phyloP scores from a whole-genome alignment of 2,113 vertebrate genomes.

The Protobothrops flavoviridis region DNA sequence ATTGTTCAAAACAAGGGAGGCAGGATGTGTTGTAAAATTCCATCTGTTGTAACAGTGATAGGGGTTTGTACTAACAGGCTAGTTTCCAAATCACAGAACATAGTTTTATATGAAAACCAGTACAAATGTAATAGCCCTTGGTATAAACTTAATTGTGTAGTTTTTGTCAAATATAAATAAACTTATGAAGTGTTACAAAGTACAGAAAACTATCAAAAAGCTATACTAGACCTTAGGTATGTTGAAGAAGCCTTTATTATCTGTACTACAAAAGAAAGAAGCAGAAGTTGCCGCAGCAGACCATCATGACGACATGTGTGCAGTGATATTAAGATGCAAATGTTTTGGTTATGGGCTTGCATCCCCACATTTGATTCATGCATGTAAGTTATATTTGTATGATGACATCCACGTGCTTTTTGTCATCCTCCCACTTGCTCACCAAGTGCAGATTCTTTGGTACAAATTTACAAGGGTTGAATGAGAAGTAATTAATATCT shows the following conservation, averaged over 20 bases:
- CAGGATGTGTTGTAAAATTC: neutral
- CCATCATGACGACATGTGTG: neutral
- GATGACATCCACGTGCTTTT: neutral
- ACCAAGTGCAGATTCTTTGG: neutral
- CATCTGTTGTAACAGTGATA: neutral
- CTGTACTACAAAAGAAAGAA: neutral
- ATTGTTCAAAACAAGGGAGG: neutral
- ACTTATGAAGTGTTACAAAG: neutral
- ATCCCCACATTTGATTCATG: neutral
- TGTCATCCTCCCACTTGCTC: neutral
- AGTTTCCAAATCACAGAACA: neutral
- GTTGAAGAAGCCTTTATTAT: neutral
- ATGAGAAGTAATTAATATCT: neutral
- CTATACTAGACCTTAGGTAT: neutral
- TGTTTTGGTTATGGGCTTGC: neutral
- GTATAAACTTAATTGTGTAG: neutral
- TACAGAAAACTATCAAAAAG: neutral
- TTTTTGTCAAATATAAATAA: neutral
- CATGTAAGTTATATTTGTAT: neutral
- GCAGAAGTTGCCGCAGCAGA: neutral
- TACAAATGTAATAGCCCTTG: neutral
- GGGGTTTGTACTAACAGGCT: neutral
- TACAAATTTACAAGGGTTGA: neutral
- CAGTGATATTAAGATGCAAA: neutral
- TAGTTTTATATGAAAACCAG: neutral